Base-by-base conservation (phyloP, 2,888 invertebrate species). In the Gnatocerus cornutus region DNA sequence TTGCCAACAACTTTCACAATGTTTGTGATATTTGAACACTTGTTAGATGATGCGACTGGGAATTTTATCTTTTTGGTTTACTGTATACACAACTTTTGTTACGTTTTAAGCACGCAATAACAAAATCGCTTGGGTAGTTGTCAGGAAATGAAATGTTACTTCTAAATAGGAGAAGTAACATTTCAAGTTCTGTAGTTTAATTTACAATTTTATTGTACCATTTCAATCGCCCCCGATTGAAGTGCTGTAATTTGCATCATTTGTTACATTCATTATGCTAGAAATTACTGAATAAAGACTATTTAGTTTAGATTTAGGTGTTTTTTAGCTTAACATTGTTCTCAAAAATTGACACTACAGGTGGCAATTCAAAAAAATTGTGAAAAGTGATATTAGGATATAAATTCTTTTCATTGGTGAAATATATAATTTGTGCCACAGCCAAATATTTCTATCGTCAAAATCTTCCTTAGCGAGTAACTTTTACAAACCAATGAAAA, bases 11-110 rank as follows among this genome's bases (percentile, higher is more conserved):
- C 53, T 62, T 76, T 75, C 71, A 75, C 76, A 74, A 69, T 69
- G 64, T 71, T 71, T 77, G 77, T 78, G 76, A 78, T 78, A 76
- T 76, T 68, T 72, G 68, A 71, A 70, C 50, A 66, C 71, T 66
- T 43, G 27, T 52, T 58, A 59, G 55, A 56, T n/a, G 16, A 29
- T 21, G 45, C 30, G 45, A 46, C 33, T 61, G 39, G 39, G 10
- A 12, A 12, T 61, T 59, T 33, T 50, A 50, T 27, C 30, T 3
- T 39, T 58, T 37, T 27, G 8, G 5, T 9, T 37, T 50, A 21
- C 21, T 50, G 37, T 48, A 50, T 41, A 59, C 39, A 7, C 50
- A 55, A 21, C 16, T 37, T 62, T 50, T 14, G 39, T 65, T 65
- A 30, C 10, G 33, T 43, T 16, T 64, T 55, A 45, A 33, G 30